These are phyloP conservation scores for Tetranychus truncatus DNA, from an alignment of 2,888 invertebrate genomes.

Conservation along the genomic window DNA sequence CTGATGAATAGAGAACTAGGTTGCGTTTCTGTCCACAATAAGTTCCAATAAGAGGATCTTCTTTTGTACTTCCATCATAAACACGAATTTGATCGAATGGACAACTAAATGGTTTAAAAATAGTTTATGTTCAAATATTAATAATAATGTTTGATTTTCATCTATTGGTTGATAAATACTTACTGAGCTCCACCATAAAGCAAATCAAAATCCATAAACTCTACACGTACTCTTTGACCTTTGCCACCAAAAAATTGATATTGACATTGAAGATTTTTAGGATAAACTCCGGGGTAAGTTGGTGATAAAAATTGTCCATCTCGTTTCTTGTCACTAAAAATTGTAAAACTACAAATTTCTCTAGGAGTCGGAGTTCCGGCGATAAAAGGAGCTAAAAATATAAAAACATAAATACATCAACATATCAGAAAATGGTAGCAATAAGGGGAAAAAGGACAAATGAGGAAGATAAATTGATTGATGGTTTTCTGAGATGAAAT, in stretches of 20 bases:
- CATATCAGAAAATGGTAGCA: not conserved
- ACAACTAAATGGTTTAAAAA: no score
- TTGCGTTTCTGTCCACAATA: constrained; percentile 94
- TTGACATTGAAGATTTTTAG: constrained; percentile 80
- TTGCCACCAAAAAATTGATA: constrained; percentile 73
- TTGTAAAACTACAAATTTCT: constrained; percentile 60
- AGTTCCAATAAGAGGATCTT: constrained; percentile 75
- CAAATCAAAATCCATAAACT: constrained; percentile 92
- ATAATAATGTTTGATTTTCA: not conserved
- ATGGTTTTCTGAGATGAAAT: no score
- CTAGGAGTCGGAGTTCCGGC: constrained; percentile 62
- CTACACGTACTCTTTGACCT: constrained; percentile 77
- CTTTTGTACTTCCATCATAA: constrained; percentile 77
- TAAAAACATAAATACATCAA: not conserved
- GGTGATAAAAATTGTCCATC: constrained; percentile 80
- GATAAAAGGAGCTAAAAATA: constrained; percentile 17
- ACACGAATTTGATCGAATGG: constrained; percentile 95
- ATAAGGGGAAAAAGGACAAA: not conserved
- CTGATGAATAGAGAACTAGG: constrained; percentile 82
- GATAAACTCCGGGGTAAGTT: constrained; percentile 97
- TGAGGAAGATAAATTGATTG: not conserved
- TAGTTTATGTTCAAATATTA: not conserved
- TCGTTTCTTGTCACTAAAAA: constrained; percentile 49
- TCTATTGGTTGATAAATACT: constrained; percentile 35
- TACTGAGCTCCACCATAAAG: constrained; percentile 97